Base-by-base conservation (phyloP, 2,888 invertebrate species). In the Leistus spinibarbis region DNA sequence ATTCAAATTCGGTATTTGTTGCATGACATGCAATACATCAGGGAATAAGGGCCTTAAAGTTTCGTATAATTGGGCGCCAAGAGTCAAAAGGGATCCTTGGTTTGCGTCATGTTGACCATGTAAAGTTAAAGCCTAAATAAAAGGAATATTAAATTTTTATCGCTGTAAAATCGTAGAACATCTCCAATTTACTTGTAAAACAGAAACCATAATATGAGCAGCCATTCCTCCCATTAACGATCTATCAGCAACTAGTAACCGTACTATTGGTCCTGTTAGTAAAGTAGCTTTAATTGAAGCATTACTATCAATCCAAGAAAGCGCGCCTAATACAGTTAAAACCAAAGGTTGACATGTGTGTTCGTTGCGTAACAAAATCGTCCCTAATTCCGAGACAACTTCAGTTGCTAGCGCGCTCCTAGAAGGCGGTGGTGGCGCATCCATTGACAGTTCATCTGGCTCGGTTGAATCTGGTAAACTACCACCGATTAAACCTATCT, bases 101-200 rank as follows among this genome's bases (percentile, higher is more conserved):
- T 95, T 95, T 10, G 93, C 91, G 81, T 97, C 97, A 83, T 97
- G 96, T 82, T 96, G 95, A 0, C 97, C 97, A 82, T 97, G 95
- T 77, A 92, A 87, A 78, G 95, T 93, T 77, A 97, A 88, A 65
- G 95, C 96, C 79, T 85, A 17, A 66, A 40, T 20, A 66, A 27
- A 64, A 9, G 0, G 23, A n/a, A 23, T 2, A 63, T 20, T 22
- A 13, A 19, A 57, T 22, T 23, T 24, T 16, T 17, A 22, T 16
- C 9, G 13, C 0, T 13, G 5, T 4, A 27, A 1, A 7, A 23
- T 3, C 22, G 23, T 16, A 19, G 3, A 60, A 9, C 57, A 7
- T n/a, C 17, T 10, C 22, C n/a, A 10, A 40, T 9, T 53, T 19
- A 66, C 66, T 40, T 91, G 91, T 76, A 95, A 87, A 78, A 95